Percentiles rank a stretch among this genome's conserved stretches.
Evolutionary conservation across 37 sponge, comb jelly and placozoan genomes (phyloP).

Genomic region (Sycon ciliatum): DNA sequence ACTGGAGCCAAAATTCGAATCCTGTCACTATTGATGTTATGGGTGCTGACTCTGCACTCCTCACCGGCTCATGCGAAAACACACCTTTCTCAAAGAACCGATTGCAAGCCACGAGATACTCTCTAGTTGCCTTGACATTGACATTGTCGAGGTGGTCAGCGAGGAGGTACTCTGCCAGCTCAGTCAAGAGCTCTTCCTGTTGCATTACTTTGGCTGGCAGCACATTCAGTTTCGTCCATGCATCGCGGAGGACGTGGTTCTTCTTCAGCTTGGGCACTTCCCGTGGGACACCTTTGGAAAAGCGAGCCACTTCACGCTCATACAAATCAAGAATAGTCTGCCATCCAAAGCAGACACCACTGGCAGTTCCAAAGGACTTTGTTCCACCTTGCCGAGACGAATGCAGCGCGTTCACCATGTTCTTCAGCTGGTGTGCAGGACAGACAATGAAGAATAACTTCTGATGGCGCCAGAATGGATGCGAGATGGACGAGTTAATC

Average conservation of each 20-base stretch:
- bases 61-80: too few species aligned
- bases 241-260: conserved; percentile 13
- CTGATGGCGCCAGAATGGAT: too few species aligned
- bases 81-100: conserved; percentile 28
- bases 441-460: too few species aligned
- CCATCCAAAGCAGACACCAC: conserved; percentile 30
- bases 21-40: too few species aligned
- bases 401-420: conserved; percentile 24
- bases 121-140: not conserved
- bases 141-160: conserved; percentile 13
- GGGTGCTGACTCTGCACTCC: too few species aligned
- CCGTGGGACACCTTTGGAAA: not conserved
- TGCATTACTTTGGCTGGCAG: conserved; percentile 39
- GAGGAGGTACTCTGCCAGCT: conserved; percentile 12
- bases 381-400: conserved; percentile 25
- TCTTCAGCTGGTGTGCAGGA: conserved; percentile 29
- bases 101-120: conserved; percentile 27
- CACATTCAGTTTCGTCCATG: conserved; percentile 33
- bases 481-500: too few species aligned
- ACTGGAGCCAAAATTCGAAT: too few species aligned
- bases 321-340: conserved; percentile 14
- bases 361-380: not conserved
- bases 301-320: conserved; percentile 16
- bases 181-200: conserved; percentile 33
- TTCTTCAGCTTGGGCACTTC: conserved; percentile 16